A percentile compares a stretch with the other conserved stretches of the same genome.
Conservation (phyloP, 2,797 vertebrate species). For the Diceros bicornis region DNA sequence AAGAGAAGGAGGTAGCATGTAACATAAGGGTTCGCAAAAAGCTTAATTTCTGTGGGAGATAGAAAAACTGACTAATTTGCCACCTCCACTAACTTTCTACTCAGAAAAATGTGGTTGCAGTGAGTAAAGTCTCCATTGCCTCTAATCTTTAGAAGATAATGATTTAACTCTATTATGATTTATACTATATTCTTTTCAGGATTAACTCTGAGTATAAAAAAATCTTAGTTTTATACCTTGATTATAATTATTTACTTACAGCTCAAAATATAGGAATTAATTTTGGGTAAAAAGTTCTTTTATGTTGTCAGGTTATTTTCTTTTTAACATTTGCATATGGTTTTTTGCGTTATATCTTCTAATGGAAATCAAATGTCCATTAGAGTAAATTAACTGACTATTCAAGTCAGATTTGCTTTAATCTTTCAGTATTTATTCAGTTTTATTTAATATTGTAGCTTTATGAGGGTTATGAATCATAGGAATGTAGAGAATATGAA, state of each 20-base stretch:
- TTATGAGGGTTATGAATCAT: slow-evolving; percentile 52
- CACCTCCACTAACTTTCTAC: neutral
- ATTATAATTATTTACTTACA: slow-evolving; percentile 10
- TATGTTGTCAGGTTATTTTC: slow-evolving; percentile 53
- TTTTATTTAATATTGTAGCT: slow-evolving; percentile 53
- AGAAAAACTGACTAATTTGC: neutral
- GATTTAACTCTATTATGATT: neutral
- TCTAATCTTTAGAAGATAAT: neutral
- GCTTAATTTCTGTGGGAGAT: neutral
- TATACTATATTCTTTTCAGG: neutral
- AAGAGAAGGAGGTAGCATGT: neutral
- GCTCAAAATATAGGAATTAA: neutral
- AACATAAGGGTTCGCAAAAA: neutral
- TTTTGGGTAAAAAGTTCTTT: neutral
- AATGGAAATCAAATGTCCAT: slow-evolving; percentile 13
- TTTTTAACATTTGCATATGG: neutral
- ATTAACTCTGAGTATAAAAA: neutral
- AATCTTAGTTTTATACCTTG: neutral
- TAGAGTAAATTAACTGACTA: slow-evolving; percentile 29
- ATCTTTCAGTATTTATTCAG: slow-evolving; percentile 7
- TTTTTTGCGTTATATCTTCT: slow-evolving; percentile 14
- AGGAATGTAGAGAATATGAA: slow-evolving; percentile 30
- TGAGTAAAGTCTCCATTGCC: neutral
- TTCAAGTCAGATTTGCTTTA: slow-evolving; percentile 34
- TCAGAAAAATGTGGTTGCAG: neutral